phyloP scores from a whole-genome alignment of 2,113 vertebrate species.

The Chroicocephalus ridibundus region DNA sequence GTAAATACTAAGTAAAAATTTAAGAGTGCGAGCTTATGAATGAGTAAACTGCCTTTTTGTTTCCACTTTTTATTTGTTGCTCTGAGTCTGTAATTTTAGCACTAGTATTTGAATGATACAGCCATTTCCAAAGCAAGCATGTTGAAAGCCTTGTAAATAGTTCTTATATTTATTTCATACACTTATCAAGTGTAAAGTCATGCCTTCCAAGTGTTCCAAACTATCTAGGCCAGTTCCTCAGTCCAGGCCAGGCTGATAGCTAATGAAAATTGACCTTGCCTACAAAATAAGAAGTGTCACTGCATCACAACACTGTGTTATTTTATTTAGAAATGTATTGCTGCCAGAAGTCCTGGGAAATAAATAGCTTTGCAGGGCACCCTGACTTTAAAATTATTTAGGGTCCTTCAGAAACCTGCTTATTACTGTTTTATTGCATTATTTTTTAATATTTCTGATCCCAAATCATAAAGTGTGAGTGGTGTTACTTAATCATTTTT shows the following conservation, averaged over 20 bases:
- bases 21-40: not conserved
- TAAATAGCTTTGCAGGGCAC: not conserved
- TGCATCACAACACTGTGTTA: not conserved
- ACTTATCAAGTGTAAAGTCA: not conserved
- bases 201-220: not conserved
- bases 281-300: not conserved
- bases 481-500: not conserved
- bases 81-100: not conserved
- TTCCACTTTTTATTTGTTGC: not conserved
- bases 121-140: not conserved
- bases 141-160: not conserved
- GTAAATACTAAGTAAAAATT: not conserved
- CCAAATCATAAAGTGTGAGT: not conserved
- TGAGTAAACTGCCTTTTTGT: not conserved
- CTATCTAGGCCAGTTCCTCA: not conserved
- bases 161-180: not conserved
- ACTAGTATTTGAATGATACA: not conserved
- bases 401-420: not conserved
- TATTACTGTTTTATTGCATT: not conserved
- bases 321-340: not conserved
- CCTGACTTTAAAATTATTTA: not conserved
- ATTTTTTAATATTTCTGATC: not conserved
- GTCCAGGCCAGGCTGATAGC: not conserved
- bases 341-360: not conserved
- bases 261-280: not conserved